Evolutionary conservation across 2,888 invertebrate species (phyloP), one percentile per base, ranked within the genome.

Genomic region (Tridacna crocea): DNA sequence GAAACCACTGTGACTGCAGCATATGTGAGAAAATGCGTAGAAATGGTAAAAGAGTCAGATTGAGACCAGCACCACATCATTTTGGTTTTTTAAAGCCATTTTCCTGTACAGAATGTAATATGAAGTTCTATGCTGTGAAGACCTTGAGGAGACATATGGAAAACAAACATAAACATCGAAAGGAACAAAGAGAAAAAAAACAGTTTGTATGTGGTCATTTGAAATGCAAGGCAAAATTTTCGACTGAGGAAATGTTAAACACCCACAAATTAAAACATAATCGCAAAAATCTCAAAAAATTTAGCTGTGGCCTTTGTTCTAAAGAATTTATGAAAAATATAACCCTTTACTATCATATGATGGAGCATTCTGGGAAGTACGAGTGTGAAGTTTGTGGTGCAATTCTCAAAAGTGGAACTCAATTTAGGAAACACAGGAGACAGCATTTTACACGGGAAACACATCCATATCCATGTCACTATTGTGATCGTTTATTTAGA

Each of bases 71-170:
- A 36, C 36, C 36, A 36, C 36, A 36, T 4, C 3, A 36, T 36
- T 36, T 36, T 36, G 36, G 6, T 60, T 22, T 22, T 22, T 11
- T 60, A n/a, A 60, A 22, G 60, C 60, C 60, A 60, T 11, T 60
- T 60, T 19, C 60, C 8, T 60, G 60, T 60, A n/a, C n/a, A 60
- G 24, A 22, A 60, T 60, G 60, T 60, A 60, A 60, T 60, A 24
- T 11, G 24, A 22, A n/a, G n/a, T 60, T 60, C n/a, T 15, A n/a
- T 11, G n/a, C 11, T 24, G 24, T 22, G 24, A 1, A 15, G 60
- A 19, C 60, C n/a, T 60, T 60, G n/a, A 60, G 24, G 24, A n/a
- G 15, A 19, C 60, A 60, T 60, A 60, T 60, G 60, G n/a, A 36
- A 36, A 36, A 8, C 8, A 36, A 36, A 36, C 36, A 36, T 36